Evolutionary conservation across 2,797 vertebrate genomes (phyloP), one percentile per base, ranked within the genome.

Genomic region (Ptychadena robeensis): DNA sequence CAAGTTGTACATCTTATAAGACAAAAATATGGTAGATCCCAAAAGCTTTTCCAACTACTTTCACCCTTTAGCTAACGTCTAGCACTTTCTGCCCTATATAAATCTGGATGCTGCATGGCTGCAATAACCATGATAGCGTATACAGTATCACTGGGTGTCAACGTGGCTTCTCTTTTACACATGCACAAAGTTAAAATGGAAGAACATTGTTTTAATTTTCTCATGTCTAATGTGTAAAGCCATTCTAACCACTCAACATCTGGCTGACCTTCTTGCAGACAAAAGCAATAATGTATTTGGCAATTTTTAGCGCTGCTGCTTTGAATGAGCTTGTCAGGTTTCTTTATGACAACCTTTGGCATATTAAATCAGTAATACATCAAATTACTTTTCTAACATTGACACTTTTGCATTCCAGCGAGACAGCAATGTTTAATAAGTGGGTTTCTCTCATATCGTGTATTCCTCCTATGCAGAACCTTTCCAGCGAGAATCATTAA

Each of bases 301-400:
- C 81, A 82, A 73, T 69, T 37, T 18, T 71, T 10, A 81, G 38
- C 40, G 61, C 40, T 57, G 14, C 59, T 87, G 84, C 35, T 82
- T 85, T 86, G 85, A 86, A 0, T 70, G 80, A 68, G 38, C 12
- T 1, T 80, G 1, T 40, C 88, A 82, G 71, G 35, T 79, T 82
- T 87, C 28, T 80, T 14, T 70, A 81, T 25, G 80, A 67, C 81
- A 82, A 57, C 86, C 85, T 85, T 77, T 73, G 37, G 78, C 80
- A 83, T 61, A 82, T 30, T 48, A 83, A 80, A 73, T 87, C 79
- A 81, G 28, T 48, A 82, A 34, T 72, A 65, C 73, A 80, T 84
- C 77, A 84, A 59, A 86, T 82, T 88, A 73, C 59, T 63, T 85
- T 88, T 80, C 34, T 85, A 86, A 67, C 10, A 73, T 34, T 4